These are phyloP conservation scores for Microctenopoma lineatum DNA, from an alignment of 2,797 vertebrate species.

Conservation along the genomic window DNA sequence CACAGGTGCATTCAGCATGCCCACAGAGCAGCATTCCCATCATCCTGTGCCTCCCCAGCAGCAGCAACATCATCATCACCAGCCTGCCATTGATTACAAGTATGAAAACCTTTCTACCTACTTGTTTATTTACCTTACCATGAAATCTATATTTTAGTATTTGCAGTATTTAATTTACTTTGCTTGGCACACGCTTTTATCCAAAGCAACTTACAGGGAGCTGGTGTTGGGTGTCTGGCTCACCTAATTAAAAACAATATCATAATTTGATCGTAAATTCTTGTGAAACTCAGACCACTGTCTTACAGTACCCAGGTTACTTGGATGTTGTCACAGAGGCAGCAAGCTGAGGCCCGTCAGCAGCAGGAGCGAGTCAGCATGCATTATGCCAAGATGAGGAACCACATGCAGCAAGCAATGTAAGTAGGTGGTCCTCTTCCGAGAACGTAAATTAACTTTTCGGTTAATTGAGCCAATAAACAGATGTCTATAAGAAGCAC, in stretches of 20 bases:
- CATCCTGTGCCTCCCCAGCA: slow-evolving; percentile 71
- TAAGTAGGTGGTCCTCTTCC: slow-evolving; percentile 76
- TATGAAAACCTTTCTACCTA: slow-evolving; percentile 66
- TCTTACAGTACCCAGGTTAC: slow-evolving; percentile 92
- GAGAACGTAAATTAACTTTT: not conserved
- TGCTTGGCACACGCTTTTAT: no score
- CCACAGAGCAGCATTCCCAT: slow-evolving; percentile 85
- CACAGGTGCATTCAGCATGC: slow-evolving; percentile 90
- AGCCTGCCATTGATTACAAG: slow-evolving; percentile 96
- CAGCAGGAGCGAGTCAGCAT: slow-evolving; percentile 93
- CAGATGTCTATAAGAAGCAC: not conserved
- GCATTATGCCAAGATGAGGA: slow-evolving; percentile 96
- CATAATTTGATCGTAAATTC: not conserved
- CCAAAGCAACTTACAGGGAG: no score
- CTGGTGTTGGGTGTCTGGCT: no score
- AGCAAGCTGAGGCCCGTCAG: slow-evolving; percentile 93
- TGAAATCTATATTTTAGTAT: not conserved
- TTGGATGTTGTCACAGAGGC: slow-evolving; percentile 97
- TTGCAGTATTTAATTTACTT: not conserved
- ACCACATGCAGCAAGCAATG: slow-evolving; percentile 95
- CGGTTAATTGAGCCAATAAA: not conserved
- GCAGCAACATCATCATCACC: slow-evolving; percentile 82
- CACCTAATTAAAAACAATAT: no score
- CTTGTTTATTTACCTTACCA: not conserved
- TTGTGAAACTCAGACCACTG: slow-evolving; percentile 10